These are phyloP conservation scores for Felis chaus DNA, from an alignment of 2,113 vertebrate species.

Conservation along the genomic window DNA sequence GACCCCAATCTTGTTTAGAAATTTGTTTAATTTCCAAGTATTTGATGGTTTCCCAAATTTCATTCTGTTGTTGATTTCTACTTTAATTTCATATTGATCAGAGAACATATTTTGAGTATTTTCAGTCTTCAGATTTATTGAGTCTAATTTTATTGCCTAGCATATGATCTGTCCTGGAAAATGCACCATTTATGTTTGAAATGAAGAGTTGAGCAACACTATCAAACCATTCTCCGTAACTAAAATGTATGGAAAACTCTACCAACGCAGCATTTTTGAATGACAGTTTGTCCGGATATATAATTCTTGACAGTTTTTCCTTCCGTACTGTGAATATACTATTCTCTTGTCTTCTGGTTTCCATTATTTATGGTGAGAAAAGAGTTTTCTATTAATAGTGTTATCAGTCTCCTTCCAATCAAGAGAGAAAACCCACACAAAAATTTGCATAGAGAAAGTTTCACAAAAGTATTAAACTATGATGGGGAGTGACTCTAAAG, in stretches of 20 bases:
- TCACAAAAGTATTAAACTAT: neutral
- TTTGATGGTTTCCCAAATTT: neutral
- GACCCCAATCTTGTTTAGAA: neutral
- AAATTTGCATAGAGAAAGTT: neutral
- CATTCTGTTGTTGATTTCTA: neutral
- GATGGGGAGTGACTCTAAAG: neutral
- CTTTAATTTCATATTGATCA: neutral
- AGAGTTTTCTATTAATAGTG: neutral
- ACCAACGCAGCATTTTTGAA: neutral
- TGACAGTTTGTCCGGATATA: neutral
- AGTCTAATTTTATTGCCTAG: neutral
- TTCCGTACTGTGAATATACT: neutral
- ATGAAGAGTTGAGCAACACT: neutral
- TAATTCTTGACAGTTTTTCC: neutral
- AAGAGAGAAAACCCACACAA: neutral
- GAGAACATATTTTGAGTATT: neutral
- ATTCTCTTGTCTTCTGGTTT: neutral
- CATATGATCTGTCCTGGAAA: neutral
- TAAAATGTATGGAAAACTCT: neutral
- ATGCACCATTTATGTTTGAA: neutral
- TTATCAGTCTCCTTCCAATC: neutral
- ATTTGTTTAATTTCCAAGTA: slow-evolving; percentile 17
- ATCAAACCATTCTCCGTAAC: neutral
- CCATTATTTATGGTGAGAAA: neutral
- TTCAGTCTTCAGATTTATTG: neutral